Evolutionary conservation across 1,140 invertebrate species (phyloP).

Genomic region (Caenorhabditis inopinata): DNA sequence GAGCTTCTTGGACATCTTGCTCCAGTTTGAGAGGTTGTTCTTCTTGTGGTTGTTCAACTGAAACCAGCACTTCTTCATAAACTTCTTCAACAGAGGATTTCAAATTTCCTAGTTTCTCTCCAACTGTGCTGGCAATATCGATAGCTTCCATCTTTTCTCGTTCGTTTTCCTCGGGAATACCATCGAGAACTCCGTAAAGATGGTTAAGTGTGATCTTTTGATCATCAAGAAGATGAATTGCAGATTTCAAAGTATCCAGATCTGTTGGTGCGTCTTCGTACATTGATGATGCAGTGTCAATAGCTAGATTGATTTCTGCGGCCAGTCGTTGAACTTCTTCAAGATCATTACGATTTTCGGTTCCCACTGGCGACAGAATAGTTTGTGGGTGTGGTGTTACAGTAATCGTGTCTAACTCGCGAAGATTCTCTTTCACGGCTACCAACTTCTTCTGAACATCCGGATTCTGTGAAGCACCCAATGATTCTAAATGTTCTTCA

Average conservation of each 20-base stretch:
- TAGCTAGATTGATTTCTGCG: constrained; percentile 9
- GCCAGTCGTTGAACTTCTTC: constrained; percentile 16
- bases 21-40: background rate
- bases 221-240: background rate
- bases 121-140: constrained; percentile 7
- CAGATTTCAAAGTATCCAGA: constrained; percentile 19
- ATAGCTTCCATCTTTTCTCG: background rate
- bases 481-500: constrained; percentile 36
- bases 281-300: constrained; percentile 16
- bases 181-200: background rate
- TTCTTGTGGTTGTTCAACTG: background rate
- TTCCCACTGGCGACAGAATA: constrained; percentile 8
- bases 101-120: constrained; percentile 3
- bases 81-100: constrained; percentile 4
- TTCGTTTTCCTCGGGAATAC: background rate
- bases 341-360: background rate
- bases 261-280: background rate
- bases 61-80: background rate
- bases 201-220: constrained; percentile 5
- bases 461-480: background rate
- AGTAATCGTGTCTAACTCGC: background rate
- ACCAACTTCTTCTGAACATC: constrained; percentile 35
- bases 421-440: constrained; percentile 27
- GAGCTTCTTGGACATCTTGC: background rate
- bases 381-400: background rate